Conservation (phyloP, 2,888 invertebrate species). For the Eumacrocentrus americanus region DNA sequence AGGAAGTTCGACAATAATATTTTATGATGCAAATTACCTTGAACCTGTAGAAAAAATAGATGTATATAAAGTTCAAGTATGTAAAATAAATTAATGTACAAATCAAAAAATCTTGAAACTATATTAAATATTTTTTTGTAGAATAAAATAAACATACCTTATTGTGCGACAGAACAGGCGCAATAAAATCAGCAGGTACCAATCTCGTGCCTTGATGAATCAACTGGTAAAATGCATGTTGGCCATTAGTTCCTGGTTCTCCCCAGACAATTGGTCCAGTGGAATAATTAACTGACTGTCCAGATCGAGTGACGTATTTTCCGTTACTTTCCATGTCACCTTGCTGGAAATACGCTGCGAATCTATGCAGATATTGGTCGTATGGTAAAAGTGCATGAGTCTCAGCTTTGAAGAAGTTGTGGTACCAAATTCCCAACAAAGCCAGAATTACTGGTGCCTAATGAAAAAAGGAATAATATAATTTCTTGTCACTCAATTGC, state of each 20-base stretch:
- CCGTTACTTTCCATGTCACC: slow-evolving; percentile 99
- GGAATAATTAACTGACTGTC: slow-evolving; percentile 65
- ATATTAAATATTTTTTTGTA: neutral
- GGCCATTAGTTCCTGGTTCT: slow-evolving; percentile 99
- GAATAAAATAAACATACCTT: slow-evolving; percentile 42
- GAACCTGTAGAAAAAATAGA: slow-evolving; percentile 54
- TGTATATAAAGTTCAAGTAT: no score
- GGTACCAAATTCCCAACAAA: slow-evolving; percentile 90
- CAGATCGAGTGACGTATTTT: slow-evolving; percentile 83
- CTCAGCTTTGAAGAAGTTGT: slow-evolving; percentile 93
- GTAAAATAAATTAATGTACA: neutral
- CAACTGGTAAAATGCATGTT: slow-evolving; percentile 99
- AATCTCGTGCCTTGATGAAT: slow-evolving; percentile 93
- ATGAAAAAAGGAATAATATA: slow-evolving; percentile 34
- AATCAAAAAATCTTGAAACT: no score
- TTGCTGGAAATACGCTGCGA: slow-evolving; percentile 99
- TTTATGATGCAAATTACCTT: slow-evolving; percentile 85
- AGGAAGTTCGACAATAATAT: slow-evolving; percentile 96
- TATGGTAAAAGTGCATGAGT: slow-evolving; percentile 97
- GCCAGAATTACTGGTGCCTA: slow-evolving; percentile 94
- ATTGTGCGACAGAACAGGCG: slow-evolving; percentile 91
- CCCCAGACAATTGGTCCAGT: slow-evolving; percentile 77
- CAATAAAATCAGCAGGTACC: slow-evolving; percentile 97
- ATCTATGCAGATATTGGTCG: slow-evolving; percentile 98
- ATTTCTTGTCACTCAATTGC: neutral